Evolutionary conservation across 2,113 vertebrate species (phyloP), one percentile per base, ranked within the genome.

Genomic region (Agapornis roseicollis): DNA sequence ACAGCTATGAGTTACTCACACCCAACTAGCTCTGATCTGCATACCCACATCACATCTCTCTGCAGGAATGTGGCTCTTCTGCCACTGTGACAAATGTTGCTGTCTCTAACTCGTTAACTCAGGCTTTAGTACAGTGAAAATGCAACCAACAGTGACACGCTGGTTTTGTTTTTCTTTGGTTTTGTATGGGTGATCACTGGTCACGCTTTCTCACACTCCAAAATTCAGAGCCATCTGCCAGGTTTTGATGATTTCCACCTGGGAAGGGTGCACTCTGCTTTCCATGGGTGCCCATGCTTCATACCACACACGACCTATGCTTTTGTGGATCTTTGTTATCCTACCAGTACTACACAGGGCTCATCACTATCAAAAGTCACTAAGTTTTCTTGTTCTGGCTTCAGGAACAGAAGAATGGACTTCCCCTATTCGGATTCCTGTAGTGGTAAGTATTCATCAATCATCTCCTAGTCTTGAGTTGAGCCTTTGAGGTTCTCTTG

Each of bases 21-120:
- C 41, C 25, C 39, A 64, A 4, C 50, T 60, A 85, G 52, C 74
- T 94, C 39, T 18, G 27, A 58, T 61, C 61, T 50, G 33, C 60
- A 39, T 20, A 55, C 35, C 29, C 0, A 1, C 91, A 66, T 69
- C 86, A 42, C 61, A 31, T 50, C 55, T 64, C 58, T 0, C 0
- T 20, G 66, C 74, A 93, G 88, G 56, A 85, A 88, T 37, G 66
- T 39, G 70, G 49, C 63, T 79, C 74, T 24, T 72, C 65, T 77
- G 85, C 91, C 84, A 56, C 64, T 44, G 69, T 86, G 83, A 77
- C 93, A 92, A 90, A 87, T 41, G 73, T 41, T 89, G 53, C 49
- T 71, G 29, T 74, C 42, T 5, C 1, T 47, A 64, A 50, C n/a
- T 61, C 58, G 17, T 56, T 77, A 85, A 65, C 31, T 46, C 42